Base-by-base conservation (phyloP, 2,888 invertebrate species). In the Amblyjoppa proteus region DNA sequence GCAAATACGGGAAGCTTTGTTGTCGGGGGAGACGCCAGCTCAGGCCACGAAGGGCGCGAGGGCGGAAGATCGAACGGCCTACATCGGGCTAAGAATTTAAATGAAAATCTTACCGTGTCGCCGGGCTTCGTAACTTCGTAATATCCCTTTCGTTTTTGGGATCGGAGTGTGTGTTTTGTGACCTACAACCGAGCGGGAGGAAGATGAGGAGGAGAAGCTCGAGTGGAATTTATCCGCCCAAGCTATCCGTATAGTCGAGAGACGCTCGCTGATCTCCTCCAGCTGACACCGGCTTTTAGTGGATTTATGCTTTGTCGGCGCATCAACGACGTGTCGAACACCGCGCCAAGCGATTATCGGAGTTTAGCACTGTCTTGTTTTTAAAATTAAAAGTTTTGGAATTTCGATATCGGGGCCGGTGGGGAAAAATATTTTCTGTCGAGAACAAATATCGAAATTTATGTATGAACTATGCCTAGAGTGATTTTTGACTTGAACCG, bases 61-160 rank as follows among this genome's bases (percentile, higher is more conserved):
- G 34, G 7, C 45, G 78, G 20, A 31, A 53, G 70, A 49, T 38
- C 70, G 45, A 61, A 34, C 31, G 61, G 28, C 31, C 70, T 28
- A 77, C 41, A 45, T 53, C 34, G 56, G 34, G 51, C 49, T 16
- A 16, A 51, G 71, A 79, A 79, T 79, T 71, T 64, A 25, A 64
- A 71, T 79, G 64, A 64, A 45, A 58, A 78, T 58, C 61, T 61
- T 31, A 41, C 20, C 56, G 34, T 56, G 13, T 38, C 45, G 49
- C 53, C 31, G 13, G 28, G 58, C 3, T 28, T 45, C 16, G n/a
- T 51, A 75, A 49, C 49, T 75, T 64, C 64, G 49, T 41, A 25
- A 41, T 68, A 41, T 68, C 20, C 68, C 20, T 45, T 41, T 68
- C 11, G 49, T 31, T 71, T 71, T 51, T 34, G 49, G 64, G 64